Conservation (phyloP, 2,888 invertebrate species). For the Pyrgus malvae region DNA sequence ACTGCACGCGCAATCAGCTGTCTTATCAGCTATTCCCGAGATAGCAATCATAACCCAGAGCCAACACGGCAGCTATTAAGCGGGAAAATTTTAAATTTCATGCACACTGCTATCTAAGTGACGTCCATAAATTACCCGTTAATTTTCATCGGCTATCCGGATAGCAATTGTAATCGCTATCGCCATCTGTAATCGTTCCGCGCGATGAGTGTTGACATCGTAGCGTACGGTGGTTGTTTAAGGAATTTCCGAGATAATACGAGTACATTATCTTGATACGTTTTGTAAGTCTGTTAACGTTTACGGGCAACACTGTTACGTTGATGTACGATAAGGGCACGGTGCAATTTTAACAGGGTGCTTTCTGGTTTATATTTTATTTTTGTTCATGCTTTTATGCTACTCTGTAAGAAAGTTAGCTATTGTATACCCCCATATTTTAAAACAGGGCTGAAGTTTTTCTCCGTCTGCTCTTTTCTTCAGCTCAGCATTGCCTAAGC, state of each 20-base stretch:
- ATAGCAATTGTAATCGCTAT: constrained; percentile 29
- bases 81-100: constrained; percentile 23
- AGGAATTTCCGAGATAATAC: constrained; percentile 24
- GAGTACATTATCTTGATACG: constrained; percentile 18
- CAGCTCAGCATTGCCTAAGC: too few relatives aligned
- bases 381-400: too few relatives aligned
- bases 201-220: constrained; percentile 27
- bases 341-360: too few relatives aligned
- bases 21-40: not conserved
- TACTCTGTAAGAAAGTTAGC: too few relatives aligned
- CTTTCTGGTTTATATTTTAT: too few relatives aligned
- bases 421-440: too few relatives aligned
- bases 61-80: constrained; percentile 17
- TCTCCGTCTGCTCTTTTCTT: too few relatives aligned
- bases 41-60: constrained; percentile 12
- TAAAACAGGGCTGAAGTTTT: too few relatives aligned
- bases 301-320: not conserved
- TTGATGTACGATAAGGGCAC: not conserved
- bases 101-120: constrained; percentile 17
- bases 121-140: constrained; percentile 21
- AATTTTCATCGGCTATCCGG: constrained; percentile 24
- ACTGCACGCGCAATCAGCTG: not conserved
- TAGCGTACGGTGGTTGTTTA: constrained; percentile 19
- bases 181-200: constrained; percentile 28
- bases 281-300: constrained; percentile 13